These are phyloP conservation scores for Borostomias antarcticus DNA, from an alignment of 2,797 vertebrate species.

Conservation along the genomic window DNA sequence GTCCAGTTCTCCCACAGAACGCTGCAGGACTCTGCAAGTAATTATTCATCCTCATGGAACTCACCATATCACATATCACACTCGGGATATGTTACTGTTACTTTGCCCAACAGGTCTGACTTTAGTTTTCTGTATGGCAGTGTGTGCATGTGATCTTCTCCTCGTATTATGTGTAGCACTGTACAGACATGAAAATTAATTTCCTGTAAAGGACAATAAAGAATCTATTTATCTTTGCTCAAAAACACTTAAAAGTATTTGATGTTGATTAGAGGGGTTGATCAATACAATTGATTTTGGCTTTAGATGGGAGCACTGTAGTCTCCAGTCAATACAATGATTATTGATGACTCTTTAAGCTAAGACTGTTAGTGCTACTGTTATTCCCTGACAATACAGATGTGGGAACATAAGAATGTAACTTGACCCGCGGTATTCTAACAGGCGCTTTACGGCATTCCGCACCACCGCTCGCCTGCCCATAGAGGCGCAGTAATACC, in stretches of 20 bases:
- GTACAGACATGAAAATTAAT: neutral
- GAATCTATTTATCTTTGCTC: neutral
- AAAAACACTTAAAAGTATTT: neutral
- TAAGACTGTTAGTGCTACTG: neutral
- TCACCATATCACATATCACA: no score
- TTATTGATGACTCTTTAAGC: slow-evolving; percentile 4
- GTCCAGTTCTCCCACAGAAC: neutral
- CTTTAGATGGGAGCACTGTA: neutral
- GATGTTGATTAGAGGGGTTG: neutral
- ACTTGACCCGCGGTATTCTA: no score
- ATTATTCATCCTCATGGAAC: no score
- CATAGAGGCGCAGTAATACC: no score
- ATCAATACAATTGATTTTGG: neutral
- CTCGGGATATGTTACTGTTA: no score
- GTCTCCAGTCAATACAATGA: slow-evolving; percentile 13
- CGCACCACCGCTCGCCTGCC: no score
- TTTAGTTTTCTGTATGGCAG: no score
- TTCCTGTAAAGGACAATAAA: neutral
- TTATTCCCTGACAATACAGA: no score
- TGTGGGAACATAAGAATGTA: no score
- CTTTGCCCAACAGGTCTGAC: no score
- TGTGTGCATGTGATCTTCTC: neutral
- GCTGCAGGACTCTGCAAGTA: no score
- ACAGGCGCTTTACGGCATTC: no score
- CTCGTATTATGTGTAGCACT: neutral